Evolutionary conservation across 2,888 invertebrate species (phyloP), one percentile per base, ranked within the genome.

Genomic region (Anorthoa munda): DNA sequence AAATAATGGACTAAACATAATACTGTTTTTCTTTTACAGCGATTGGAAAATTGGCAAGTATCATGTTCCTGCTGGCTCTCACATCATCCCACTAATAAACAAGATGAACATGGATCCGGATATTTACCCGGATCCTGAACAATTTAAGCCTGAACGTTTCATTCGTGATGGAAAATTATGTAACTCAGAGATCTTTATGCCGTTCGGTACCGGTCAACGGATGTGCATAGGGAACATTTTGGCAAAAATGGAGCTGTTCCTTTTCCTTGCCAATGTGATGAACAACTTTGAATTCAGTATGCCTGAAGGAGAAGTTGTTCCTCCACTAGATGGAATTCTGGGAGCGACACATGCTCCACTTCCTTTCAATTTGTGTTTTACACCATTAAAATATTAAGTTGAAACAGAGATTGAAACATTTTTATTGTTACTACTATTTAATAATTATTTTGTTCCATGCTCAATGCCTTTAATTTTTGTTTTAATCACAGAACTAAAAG

Each of bases 81-180:
- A 98, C 89, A 97, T 98, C 4, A 97, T 98, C 12, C 98, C 98
- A 0, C 94, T 98, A 51, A 97, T 98, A 67, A 98, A 98, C 93
- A 97, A 98, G 68, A 98, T 98, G 45, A 98, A 98, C 93, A 98
- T 98, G 98, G 98, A 98, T 89, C 98, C 98, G 4, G 97, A 97
- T 61, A 94, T 98, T 1, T 98, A 98, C 97, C 97, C 97, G 26
- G 97, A 98, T 72, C 98, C 98, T 0, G 97, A 98, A 89, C 97
- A 97, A 85, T 98, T 98, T 93, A 97, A 97, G 66, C 98, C 98
- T 0, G 96, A 97, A 39, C 96, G 98, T 51, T 98, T 98, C 92
- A 95, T 98, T 61, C 97, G 97, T 80, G 92, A 97, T 17, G 98
- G 98, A 53, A 97, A 97, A 90, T 97, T 98, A 48, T 94, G 95